A percentile compares a stretch with the other conserved stretches of the same genome.
phyloP scores from a whole-genome alignment of 2,797 vertebrate genomes.

The Tokudaia muenninki region DNA sequence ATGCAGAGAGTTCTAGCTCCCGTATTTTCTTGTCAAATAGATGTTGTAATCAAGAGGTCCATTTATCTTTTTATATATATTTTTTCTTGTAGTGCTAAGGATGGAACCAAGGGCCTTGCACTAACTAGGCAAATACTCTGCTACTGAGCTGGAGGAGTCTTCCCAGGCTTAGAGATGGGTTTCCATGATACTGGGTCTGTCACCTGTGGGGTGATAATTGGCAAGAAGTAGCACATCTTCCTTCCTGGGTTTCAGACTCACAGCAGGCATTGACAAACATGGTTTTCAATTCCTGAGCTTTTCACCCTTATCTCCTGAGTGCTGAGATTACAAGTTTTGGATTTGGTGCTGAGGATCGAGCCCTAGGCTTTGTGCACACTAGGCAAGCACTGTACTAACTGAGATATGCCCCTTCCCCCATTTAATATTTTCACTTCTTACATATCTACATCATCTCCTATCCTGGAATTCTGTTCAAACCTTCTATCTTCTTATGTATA shows the following conservation, averaged over 20 bases:
- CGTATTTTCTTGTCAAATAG: background rate
- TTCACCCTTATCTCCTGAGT: background rate
- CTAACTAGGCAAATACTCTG: background rate
- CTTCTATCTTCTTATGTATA: background rate
- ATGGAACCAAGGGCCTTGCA: background rate
- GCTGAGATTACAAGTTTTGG: background rate
- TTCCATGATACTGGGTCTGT: conserved; percentile 1
- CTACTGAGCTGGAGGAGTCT: background rate
- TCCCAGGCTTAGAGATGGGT: background rate
- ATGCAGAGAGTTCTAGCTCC: background rate
- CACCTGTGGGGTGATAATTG: background rate
- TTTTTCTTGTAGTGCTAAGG: background rate
- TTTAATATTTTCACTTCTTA: background rate
- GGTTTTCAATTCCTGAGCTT: background rate
- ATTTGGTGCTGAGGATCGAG: background rate
- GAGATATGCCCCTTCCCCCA: background rate
- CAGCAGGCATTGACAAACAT: background rate
- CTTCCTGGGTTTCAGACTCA: background rate
- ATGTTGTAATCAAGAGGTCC: conserved; percentile 25
- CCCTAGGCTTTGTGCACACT: no score
- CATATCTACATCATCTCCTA: background rate
- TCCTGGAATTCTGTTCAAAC: background rate
- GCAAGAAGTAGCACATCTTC: background rate
- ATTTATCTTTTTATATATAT: background rate
- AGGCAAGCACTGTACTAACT: background rate